Base-by-base conservation (phyloP, 2,113 vertebrate genomes). In the Petroica traversi region DNA sequence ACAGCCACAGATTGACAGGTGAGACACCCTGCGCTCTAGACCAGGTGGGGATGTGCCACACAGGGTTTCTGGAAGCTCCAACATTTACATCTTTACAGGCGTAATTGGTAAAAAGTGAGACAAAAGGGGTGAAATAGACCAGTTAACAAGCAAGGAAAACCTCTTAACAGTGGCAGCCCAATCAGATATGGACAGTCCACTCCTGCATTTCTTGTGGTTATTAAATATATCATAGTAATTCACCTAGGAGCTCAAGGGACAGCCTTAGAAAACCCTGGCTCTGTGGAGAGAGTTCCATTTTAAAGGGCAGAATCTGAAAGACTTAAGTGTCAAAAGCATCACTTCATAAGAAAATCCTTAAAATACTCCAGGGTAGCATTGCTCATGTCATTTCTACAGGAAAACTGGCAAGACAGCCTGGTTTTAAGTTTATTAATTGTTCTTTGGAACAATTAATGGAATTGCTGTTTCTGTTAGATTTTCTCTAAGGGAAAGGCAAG, bases 21-120 rank as follows among this genome's bases (percentile, higher is more conserved):
- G 33, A 41, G 48, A 58, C 11, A 62, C 17, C 0, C 0, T 25
- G 0, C 4, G 19, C 4, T 69, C 0, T 1, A 57, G 25, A 58
- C 5, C 14, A 51, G 33, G 13, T 9, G 14, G 17, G 3, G 2
- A 36, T 14, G 11, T 26, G 18, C 5, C 26, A 25, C 19, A 18
- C 8, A 45, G 67, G 7, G 11, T 14, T n/a, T 45, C 33, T 51
- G 22, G 74, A 81, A 69, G 22, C 16, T 81, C n/a, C 46, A 43
- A 8, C 11, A 34, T 25, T 40, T 40, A 55, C 12, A 25, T n/a
- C 9, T 67, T 75, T 41, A 34, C 57, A 75, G 16, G 7, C 3
- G 66, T 17, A 73, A 40, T 14, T 8, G 8, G 8, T 34, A 5
- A 18, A 43, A 71, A 71, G 14, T 58, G 41, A 54, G 22, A 58